These are phyloP conservation scores for Synanthedon formicaeformis DNA, from an alignment of 2,888 invertebrate genomes.

Conservation along the genomic window DNA sequence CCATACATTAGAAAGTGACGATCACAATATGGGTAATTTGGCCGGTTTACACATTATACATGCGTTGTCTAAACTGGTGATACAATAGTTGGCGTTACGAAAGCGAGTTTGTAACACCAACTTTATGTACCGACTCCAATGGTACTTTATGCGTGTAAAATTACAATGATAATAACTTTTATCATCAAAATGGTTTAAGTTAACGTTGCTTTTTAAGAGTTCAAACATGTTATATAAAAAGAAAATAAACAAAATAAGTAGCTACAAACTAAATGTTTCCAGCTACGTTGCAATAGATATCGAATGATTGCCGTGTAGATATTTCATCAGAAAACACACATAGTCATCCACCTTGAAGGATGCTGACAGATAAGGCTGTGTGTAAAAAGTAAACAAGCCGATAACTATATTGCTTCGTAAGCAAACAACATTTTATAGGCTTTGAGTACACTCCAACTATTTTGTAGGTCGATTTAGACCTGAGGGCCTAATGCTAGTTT, in stretches of 20 bases:
- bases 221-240: too few species aligned
- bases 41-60: slow-evolving; percentile 35
- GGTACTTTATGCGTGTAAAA: not conserved
- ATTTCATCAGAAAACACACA: not conserved
- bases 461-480: too few species aligned
- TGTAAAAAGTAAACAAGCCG: not conserved
- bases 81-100: not conserved
- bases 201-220: too few species aligned
- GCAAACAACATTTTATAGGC: slow-evolving; percentile 31
- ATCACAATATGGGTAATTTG: slow-evolving; percentile 40
- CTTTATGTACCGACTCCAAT: not conserved
- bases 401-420: slow-evolving; percentile 3
- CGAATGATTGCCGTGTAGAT: not conserved
- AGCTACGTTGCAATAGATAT: too few species aligned
- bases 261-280: too few species aligned
- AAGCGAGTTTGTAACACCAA: not conserved
- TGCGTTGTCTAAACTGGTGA: slow-evolving; percentile 13
- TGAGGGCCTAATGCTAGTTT: too few species aligned
- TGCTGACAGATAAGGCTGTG: not conserved
- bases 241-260: too few species aligned
- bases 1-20: slow-evolving; percentile 47
- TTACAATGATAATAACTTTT: too few species aligned
- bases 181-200: too few species aligned
- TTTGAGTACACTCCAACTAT: not conserved
- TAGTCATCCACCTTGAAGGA: not conserved